phyloP scores from a whole-genome alignment of 2,797 vertebrate species.

The Spinus olivaceus region DNA sequence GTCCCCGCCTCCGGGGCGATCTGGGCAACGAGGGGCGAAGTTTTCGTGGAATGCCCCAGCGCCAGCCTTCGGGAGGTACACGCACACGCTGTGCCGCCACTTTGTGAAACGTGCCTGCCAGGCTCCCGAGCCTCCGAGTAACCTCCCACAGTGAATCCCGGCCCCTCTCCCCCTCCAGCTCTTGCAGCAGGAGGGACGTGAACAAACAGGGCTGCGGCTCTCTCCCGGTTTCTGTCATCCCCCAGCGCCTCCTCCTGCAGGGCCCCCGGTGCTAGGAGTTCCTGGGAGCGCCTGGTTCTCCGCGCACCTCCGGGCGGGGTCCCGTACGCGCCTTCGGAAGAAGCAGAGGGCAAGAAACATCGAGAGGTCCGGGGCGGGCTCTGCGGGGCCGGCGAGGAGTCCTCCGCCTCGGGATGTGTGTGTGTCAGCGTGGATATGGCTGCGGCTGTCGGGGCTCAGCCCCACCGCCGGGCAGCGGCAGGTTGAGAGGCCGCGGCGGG shows the following conservation, averaged over 20 bases:
- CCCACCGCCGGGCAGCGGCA: not conserved
- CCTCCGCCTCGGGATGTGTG: no score
- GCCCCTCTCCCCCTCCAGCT: not conserved
- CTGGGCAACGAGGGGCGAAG: not conserved
- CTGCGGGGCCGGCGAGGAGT: not conserved
- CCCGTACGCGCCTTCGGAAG: not conserved
- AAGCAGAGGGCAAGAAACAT: not conserved
- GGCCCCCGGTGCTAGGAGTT: not conserved
- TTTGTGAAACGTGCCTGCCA: not conserved
- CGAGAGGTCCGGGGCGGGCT: not conserved
- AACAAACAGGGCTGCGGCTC: not conserved
- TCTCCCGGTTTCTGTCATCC: not conserved
- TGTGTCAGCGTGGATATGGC: not conserved
- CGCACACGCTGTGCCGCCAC: not conserved
- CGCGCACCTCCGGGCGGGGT: fast-evolving
- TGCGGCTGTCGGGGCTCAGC: not conserved
- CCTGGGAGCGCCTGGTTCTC: not conserved
- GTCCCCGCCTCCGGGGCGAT: no score
- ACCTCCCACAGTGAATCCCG: not conserved
- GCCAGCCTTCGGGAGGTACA: not conserved
- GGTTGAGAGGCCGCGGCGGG: no score
- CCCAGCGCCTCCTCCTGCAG: not conserved
- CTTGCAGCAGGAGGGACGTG: not conserved
- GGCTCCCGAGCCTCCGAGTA: not conserved
- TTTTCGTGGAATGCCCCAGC: not conserved